These are phyloP conservation scores for Scartelaos histophorus DNA, from an alignment of 2,113 vertebrate genomes.

Conservation along the genomic window DNA sequence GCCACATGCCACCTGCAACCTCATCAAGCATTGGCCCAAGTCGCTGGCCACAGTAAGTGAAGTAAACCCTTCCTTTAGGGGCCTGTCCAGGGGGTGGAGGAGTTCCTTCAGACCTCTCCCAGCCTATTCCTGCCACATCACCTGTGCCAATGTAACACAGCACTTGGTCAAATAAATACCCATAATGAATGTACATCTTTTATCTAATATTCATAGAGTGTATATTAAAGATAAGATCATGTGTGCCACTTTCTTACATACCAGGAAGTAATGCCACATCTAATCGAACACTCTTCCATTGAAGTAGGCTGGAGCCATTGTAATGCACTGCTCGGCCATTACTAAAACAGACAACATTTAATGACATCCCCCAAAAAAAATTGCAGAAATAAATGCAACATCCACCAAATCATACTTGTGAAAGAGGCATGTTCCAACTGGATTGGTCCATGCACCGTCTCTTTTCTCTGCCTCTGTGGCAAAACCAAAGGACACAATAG, in stretches of 20 bases:
- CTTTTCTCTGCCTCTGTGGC: constrained; percentile 96
- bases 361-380: too few relatives aligned
- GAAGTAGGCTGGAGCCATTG: constrained; percentile 96
- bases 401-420: constrained; percentile 84
- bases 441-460: constrained; percentile 98
- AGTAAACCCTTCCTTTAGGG: constrained; percentile 96
- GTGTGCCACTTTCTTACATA: constrained; percentile 65
- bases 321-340: constrained; percentile 97
- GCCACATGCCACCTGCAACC: constrained; percentile 98
- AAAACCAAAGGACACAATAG: constrained; percentile 97
- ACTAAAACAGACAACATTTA: constrained; percentile 72
- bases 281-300: constrained; percentile 97
- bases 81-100: constrained; percentile 94
- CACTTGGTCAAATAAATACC: constrained; percentile 3
- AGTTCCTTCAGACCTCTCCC: constrained; percentile 95
- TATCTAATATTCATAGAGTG: background rate
- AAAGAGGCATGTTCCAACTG: constrained; percentile 96
- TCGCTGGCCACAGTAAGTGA: constrained; percentile 93
- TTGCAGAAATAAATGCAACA: constrained; percentile 9
- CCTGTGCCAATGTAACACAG: constrained; percentile 65
- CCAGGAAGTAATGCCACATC: constrained; percentile 95
- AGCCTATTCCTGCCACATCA: constrained; percentile 95
- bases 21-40: constrained; percentile 91
- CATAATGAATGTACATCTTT: background rate
- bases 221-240: background rate